Evolutionary conservation across 2,113 vertebrate genomes (phyloP).

Genomic region (Chamaetylas fuelleborni): DNA sequence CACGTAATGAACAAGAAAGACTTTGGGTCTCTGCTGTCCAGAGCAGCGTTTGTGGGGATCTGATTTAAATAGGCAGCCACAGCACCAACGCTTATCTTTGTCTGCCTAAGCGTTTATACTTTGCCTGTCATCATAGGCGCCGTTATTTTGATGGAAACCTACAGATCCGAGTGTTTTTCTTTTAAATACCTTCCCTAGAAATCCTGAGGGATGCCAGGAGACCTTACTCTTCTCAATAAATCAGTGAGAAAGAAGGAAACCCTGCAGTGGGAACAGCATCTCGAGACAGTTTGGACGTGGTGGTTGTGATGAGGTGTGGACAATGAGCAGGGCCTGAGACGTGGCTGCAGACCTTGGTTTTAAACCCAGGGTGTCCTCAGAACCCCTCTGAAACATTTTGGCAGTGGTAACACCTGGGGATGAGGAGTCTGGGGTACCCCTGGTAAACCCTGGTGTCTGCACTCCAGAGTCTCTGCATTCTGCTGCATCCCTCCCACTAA

Average conservation of each 20-base stretch:
- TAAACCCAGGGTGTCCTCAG: not conserved
- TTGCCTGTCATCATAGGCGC: not conserved
- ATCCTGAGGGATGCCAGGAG: not conserved
- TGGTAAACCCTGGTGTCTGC: not conserved
- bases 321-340: fast-evolving
- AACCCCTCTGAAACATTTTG: not conserved
- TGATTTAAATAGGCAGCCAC: constrained; percentile 14
- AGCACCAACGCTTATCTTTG: constrained; percentile 2
- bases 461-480: fast-evolving
- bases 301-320: not conserved
- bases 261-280: not conserved
- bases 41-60: fast-evolving
- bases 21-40: constrained; percentile 16
- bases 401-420: not conserved
- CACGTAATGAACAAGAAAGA: constrained; percentile 15
- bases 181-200: not conserved
- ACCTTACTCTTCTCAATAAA: not conserved
- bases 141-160: constrained; percentile 25
- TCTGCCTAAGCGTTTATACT: constrained; percentile 26
- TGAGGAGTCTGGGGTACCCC: not conserved
- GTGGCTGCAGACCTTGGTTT: not conserved
- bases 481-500: fast-evolving
- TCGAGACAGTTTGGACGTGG: fast-evolving
- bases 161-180: not conserved
- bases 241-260: not conserved